Evolutionary conservation across 23 tunicate species (phyloP).

Genomic region (Halocynthia aurantium): DNA sequence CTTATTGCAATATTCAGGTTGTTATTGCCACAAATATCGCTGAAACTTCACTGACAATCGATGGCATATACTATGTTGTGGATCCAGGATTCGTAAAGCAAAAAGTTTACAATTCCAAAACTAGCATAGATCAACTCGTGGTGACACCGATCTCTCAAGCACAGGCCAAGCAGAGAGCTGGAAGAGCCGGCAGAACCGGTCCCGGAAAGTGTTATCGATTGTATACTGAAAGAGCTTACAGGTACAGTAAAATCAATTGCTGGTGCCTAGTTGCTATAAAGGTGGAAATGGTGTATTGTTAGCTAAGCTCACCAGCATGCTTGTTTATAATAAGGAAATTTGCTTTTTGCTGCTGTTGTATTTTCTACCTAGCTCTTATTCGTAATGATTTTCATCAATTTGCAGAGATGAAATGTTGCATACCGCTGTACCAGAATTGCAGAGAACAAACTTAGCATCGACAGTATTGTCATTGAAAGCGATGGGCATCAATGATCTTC

Average conservation of each 20-base stretch:
- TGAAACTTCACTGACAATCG: conserved; percentile 96
- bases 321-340: not conserved
- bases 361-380: not conserved
- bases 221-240: conserved; percentile 97
- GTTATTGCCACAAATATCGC: conserved; percentile 99
- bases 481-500: conserved; percentile 94
- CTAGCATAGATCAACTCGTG: conserved; percentile 94
- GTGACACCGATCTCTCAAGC: conserved; percentile 98
- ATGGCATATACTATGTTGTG: conserved; percentile 97
- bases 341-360: not conserved
- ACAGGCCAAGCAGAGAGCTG: conserved; percentile 97
- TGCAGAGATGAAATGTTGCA: conserved; percentile 86
- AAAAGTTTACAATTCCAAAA: conserved; percentile 94
- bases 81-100: conserved; percentile 99
- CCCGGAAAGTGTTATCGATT: conserved; percentile 96
- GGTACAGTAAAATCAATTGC: not conserved
- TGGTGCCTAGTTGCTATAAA: no score
- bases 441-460: conserved; percentile 91
- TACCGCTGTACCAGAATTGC: conserved; percentile 96
- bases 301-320: not conserved
- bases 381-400: not conserved
- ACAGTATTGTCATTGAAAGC: conserved; percentile 88
- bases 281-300: no score
- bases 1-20: conserved; percentile 23
- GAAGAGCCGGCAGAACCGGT: conserved; percentile 96